A percentile compares a stretch with the other conserved stretches of the same genome.
These are phyloP conservation scores for Drosophila lacertosa DNA, from an alignment of 1,140 invertebrate genomes.

Conservation along the genomic window DNA sequence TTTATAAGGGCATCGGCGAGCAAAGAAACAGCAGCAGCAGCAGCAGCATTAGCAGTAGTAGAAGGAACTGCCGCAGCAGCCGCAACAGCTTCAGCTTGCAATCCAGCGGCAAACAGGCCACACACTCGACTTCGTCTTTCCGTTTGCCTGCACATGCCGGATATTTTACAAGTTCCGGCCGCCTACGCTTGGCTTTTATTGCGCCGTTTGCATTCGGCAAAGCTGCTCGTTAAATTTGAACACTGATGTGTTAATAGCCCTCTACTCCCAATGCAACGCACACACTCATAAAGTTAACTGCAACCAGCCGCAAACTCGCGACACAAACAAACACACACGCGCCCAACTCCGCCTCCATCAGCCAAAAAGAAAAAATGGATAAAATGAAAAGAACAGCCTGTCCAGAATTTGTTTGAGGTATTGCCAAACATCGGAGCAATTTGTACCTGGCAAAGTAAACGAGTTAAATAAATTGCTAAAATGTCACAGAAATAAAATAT, in stretches of 20 bases:
- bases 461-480: constrained; percentile 69
- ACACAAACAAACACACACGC: background rate
- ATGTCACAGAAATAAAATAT: constrained; percentile 58
- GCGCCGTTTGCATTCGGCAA: constrained; percentile 14
- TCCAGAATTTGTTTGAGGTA: constrained; percentile 69
- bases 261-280: constrained; percentile 27
- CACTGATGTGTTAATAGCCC: constrained; percentile 77
- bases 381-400: constrained; percentile 8
- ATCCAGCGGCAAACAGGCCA: constrained; percentile 2
- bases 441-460: constrained; percentile 53
- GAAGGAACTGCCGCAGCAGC: background rate
- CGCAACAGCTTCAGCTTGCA: background rate
- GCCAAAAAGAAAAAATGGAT: background rate
- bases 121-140: constrained; percentile 23
- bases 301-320: constrained; percentile 13
- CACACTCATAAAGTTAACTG: constrained; percentile 30
- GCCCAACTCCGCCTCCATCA: no score
- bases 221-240: constrained; percentile 74
- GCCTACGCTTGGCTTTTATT: constrained; percentile 38
- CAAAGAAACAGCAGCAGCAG: background rate
- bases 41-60: background rate
- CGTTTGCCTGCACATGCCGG: constrained; percentile 61
- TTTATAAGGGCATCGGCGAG: constrained; percentile 52
- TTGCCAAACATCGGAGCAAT: constrained; percentile 75
- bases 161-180: constrained; percentile 77